A percentile compares a stretch with the other conserved stretches of the same genome.
Conservation (phyloP, 1,140 invertebrate species). For the Anastatus disparis region DNA sequence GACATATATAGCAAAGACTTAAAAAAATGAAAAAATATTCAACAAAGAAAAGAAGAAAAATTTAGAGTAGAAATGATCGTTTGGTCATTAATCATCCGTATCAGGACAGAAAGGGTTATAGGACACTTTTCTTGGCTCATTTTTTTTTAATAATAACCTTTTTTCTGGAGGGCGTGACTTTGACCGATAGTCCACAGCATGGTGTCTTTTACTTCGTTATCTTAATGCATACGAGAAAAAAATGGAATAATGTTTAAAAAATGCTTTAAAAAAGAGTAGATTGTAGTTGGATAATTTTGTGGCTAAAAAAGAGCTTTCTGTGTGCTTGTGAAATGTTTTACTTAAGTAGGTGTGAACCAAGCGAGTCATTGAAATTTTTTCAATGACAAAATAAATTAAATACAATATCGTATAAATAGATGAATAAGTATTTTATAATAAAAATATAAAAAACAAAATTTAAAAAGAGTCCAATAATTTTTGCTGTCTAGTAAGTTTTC, state of each 20-base stretch:
- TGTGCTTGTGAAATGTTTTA: too few species aligned
- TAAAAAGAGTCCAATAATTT: too few species aligned
- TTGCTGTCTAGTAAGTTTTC: too few species aligned
- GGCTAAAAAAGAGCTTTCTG: too few species aligned
- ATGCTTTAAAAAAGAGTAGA: too few species aligned
- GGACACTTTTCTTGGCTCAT: background rate
- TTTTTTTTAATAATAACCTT: slow-evolving; percentile 24
- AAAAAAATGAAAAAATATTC: background rate
- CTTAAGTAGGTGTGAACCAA: too few species aligned
- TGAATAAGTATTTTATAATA: too few species aligned
- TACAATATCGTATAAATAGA: too few species aligned
- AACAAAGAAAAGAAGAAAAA: slow-evolving; percentile 27
- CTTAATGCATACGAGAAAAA: slow-evolving; percentile 53
- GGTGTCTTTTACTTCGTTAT: slow-evolving; percentile 45
- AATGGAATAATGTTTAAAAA: slow-evolving; percentile 45
- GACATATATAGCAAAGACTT: background rate
- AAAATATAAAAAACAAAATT: too few species aligned
- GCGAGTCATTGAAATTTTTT: too few species aligned
- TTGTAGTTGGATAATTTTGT: too few species aligned
- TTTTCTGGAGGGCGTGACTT: slow-evolving; percentile 48
- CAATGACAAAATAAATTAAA: too few species aligned
- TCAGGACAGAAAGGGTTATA: slow-evolving; percentile 2
- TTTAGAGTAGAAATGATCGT: slow-evolving; percentile 8
- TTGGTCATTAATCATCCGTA: slow-evolving; percentile 31
- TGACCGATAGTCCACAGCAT: slow-evolving; percentile 55